Conservation (phyloP, 1,140 invertebrate genomes). For the Solenopsis fugax region DNA sequence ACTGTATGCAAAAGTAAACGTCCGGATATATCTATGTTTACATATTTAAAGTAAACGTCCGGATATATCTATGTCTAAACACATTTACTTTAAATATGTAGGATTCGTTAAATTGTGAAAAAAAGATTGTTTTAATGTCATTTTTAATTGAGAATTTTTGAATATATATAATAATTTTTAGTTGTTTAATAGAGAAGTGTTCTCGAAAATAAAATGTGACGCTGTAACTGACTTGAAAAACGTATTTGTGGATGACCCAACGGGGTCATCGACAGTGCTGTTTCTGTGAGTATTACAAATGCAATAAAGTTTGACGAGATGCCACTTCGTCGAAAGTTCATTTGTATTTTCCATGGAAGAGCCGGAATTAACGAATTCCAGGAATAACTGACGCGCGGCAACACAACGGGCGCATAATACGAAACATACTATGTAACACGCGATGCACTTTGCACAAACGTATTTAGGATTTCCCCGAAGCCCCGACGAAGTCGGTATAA, state of each 20-base stretch:
- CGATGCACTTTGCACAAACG: slow-evolving; percentile 54
- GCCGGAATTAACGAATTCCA: slow-evolving; percentile 51
- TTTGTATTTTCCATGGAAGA: slow-evolving; percentile 61
- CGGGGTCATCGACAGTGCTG: not conserved
- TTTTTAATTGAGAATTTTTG: not conserved
- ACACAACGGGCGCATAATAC: slow-evolving; percentile 57
- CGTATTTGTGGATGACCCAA: not conserved
- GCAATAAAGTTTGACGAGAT: slow-evolving; percentile 57
- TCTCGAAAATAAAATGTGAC: not conserved
- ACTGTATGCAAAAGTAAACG: too few species aligned
- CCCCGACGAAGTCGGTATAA: slow-evolving; percentile 17
- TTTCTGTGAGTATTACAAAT: slow-evolving; percentile 29
- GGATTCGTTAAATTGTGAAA: not conserved
- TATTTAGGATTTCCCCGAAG: slow-evolving; percentile 60
- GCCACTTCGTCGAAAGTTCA: slow-evolving; percentile 55
- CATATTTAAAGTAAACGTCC: too few species aligned
- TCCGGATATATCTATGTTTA: too few species aligned
- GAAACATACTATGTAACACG: slow-evolving; percentile 45
- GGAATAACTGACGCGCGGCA: slow-evolving; percentile 54
- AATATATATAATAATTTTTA: not conserved
- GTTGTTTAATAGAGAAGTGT: not conserved
- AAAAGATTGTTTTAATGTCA: not conserved
- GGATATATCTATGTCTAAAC: too few species aligned
- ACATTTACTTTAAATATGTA: not conserved
- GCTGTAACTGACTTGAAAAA: not conserved